Evolutionary conservation across 2,113 vertebrate species (phyloP), one percentile per base, ranked within the genome.

Genomic region (Phylloscopus trochilus): DNA sequence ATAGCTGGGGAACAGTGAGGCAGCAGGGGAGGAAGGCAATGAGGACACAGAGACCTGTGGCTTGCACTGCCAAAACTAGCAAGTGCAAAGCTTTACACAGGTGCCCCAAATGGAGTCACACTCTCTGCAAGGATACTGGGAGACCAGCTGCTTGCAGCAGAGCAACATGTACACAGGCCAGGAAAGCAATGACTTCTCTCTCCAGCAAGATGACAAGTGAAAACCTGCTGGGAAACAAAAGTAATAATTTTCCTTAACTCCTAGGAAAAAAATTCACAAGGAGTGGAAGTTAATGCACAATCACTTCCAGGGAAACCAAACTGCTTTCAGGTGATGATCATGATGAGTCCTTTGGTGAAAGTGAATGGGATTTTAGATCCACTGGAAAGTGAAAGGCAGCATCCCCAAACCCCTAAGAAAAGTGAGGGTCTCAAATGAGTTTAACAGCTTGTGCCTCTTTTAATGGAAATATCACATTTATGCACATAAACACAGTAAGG

Each of bases 401-500:
- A 33, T 49, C 49, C n/a, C 49, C 55, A 53, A 72, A 33, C 4
- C 15, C 9, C 35, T 49, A 26, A 30, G 41, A 74, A 53, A 31
- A 85, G 80, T 22, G 83, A 85, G 15, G 20, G 30, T 1, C 1
- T 24, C 63, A 51, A 44, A 1, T 5, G 35, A 17, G 22, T 74
- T 92, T 60, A 31, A 89, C 72, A 93, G 44, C 24, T 75, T 49
- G 43, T 86, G 75, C 66, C 80, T 95, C 90, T 82, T 94, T 96
- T 91, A 95, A 89, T 92, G 90, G 67, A 92, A 95, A 62, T 69
- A 53, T 9, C 70, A 93, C 33, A 66, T 69, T 87, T 95, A 52
- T 83, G 56, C 68, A 95, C 80, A 62, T 64, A 60, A 46, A 77
- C 80, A 94, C 37, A 92, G 59, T 49, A 27, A 86, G 89, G 62